Evolutionary conservation across 2,888 invertebrate genomes (phyloP).

Genomic region (Cyaniris semiargus): DNA sequence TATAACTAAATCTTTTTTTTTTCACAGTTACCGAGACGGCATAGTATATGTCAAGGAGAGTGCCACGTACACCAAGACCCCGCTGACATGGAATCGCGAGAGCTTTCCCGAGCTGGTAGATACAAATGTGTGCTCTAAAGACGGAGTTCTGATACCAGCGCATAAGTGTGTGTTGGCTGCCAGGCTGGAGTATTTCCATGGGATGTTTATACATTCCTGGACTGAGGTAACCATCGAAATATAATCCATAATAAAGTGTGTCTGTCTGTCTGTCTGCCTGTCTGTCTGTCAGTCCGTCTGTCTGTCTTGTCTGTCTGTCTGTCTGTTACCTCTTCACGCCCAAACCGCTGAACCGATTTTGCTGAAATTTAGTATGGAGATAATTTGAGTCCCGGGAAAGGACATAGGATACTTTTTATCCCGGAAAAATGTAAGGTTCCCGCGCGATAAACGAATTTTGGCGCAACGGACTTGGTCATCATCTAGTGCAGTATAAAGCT

Average conservation of each 20-base stretch:
- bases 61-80: slow-evolving; percentile 48
- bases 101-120: slow-evolving; percentile 80
- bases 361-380: no score
- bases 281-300: not conserved
- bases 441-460: no score
- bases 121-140: slow-evolving; percentile 80
- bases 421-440: no score
- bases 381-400: no score
- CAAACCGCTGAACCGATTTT: no score
- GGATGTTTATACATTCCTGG: slow-evolving; percentile 91
- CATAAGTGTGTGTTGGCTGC: slow-evolving; percentile 92
- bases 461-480: no score
- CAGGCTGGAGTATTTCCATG: slow-evolving; percentile 91
- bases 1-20: no score
- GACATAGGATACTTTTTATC: no score
- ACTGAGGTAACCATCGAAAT: slow-evolving; percentile 73
- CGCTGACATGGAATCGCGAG: slow-evolving; percentile 66
- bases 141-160: slow-evolving; percentile 77
- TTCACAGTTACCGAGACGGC: slow-evolving; percentile 69
- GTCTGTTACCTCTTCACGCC: no score
- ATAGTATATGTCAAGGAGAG: slow-evolving; percentile 62
- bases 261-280: not conserved
- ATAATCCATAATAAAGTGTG: no score
- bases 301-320: not conserved
- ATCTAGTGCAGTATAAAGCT: no score